These are phyloP conservation scores for Kradibia gibbosae DNA, from an alignment of 1,140 invertebrate genomes.

Conservation along the genomic window DNA sequence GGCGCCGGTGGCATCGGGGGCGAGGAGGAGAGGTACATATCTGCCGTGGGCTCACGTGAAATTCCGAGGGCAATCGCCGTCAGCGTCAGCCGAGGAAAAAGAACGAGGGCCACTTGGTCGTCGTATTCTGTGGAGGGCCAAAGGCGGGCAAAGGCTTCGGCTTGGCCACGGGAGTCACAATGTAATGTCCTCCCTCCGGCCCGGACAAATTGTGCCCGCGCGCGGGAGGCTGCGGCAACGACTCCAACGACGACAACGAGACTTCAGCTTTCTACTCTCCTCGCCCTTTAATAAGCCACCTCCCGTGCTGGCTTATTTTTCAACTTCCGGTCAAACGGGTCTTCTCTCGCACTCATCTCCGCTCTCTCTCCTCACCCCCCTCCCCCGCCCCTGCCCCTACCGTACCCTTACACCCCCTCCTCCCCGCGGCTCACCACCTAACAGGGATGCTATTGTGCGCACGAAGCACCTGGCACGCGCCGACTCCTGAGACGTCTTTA, in stretches of 20 bases:
- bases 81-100: background rate
- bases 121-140: background rate
- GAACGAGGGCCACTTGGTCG: background rate
- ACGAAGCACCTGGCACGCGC: slow-evolving; percentile 70
- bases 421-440: slow-evolving; percentile 45
- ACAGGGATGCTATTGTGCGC: slow-evolving; percentile 68
- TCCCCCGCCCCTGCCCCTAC: too few species aligned
- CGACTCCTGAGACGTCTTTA: slow-evolving; percentile 64
- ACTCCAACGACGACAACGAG: slow-evolving; percentile 7
- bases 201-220: slow-evolving; percentile 33
- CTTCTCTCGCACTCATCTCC: slow-evolving; percentile 41
- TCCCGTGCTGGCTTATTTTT: slow-evolving; percentile 62
- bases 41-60: background rate
- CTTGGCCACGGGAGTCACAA: background rate
- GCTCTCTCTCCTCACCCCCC: too few species aligned
- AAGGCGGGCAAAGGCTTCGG: background rate
- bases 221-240: slow-evolving; percentile 25
- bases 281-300: slow-evolving; percentile 62
- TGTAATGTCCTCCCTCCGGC: background rate
- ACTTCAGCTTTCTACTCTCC: slow-evolving; percentile 55
- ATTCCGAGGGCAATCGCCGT: slow-evolving; percentile 1
- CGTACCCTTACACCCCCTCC: too few species aligned
- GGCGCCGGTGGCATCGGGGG: too few species aligned
- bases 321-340: slow-evolving; percentile 67
- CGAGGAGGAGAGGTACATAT: background rate